Percentiles rank a stretch among this genome's conserved stretches.
phyloP scores from a whole-genome alignment of 2,113 vertebrate genomes.

The Okapia johnstoni region DNA sequence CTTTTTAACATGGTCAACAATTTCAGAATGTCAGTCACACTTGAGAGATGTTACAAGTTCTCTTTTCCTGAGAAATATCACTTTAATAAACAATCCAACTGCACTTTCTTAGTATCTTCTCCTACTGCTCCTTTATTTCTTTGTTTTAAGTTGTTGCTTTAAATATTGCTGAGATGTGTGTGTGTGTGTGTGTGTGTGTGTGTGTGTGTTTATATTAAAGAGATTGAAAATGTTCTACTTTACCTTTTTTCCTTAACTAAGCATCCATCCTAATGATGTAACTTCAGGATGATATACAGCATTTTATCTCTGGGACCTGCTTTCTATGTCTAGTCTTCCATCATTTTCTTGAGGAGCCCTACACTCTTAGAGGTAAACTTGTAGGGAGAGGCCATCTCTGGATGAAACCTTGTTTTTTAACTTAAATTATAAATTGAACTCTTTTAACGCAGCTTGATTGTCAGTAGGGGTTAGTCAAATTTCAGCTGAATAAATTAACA shows the following conservation, averaged over 20 bases:
- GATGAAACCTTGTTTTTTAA: conserved; percentile 47
- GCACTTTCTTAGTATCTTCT: neutral
- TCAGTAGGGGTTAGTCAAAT: conserved; percentile 43
- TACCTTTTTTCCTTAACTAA: conserved; percentile 46
- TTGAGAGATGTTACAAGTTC: neutral
- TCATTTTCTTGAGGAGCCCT: conserved; percentile 42
- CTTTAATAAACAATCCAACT: neutral
- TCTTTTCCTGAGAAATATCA: neutral
- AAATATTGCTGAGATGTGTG: neutral
- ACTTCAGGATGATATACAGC: conserved; percentile 61
- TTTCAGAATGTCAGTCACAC: neutral
- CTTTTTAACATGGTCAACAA: neutral
- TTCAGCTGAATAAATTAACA: conserved; percentile 64
- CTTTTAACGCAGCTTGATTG: conserved; percentile 61
- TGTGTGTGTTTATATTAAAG: neutral
- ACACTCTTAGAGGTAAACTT: conserved; percentile 24
- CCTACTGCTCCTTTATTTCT: neutral
- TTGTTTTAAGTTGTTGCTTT: neutral
- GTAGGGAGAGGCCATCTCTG: conserved; percentile 25
- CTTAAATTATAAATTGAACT: conserved; percentile 66
- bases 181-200: neutral
- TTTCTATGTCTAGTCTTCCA: conserved; percentile 31
- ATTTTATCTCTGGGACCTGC: conserved; percentile 45
- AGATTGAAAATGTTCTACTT: neutral
- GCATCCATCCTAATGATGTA: conserved; percentile 52